Evolutionary conservation across 2,113 vertebrate genomes (phyloP), one percentile per base, ranked within the genome.

Genomic region (Hystrix brachyura): DNA sequence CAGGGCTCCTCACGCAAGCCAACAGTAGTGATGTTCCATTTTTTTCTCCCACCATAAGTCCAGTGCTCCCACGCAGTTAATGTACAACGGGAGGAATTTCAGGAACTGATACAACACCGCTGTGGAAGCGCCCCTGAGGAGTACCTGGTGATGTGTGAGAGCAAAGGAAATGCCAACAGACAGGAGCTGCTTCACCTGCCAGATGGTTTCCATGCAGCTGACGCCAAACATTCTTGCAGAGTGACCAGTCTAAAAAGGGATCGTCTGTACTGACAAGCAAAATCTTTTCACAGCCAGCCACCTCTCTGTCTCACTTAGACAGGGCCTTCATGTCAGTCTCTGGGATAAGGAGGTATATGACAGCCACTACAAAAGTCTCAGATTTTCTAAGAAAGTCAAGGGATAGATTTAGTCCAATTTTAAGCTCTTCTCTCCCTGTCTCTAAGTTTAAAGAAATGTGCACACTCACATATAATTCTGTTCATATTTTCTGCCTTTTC

Each of bases 401-500:
- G 87, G 59, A 60, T 86, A 48, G 14, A 81, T 84, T 87, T 51
- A 84, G 93, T 82, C 1, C 51, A 65, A 23, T 67, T 85, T 55
- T 89, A 82, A 64, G 27, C 53, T 96, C 62, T 90, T 88, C 55
- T 81, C 7, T 34, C 34, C 13, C 23, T 3, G 57, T 27, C 18
- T 14, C 34, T n/a, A 82, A 78, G 19, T 91, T 91, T 27, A 91
- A 87, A 90, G 46, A 29, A 76, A 93, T 81, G 59, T 60, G 65
- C 7, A 87, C 32, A 19, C 8, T 23, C 43, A 51, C 74, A 51
- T 48, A 29, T 78, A 78, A 95, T 57, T 87, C 46, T 93, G 51
- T 96, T 95, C 59, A 51, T 57, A 38, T 51, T 86, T 95, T 94
- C 38, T 71, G 27, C 57, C 59, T 91, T 81, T 53, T 80, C 72